Evolutionary conservation across 1,140 invertebrate species (phyloP).

Genomic region (Drosophila varians): DNA sequence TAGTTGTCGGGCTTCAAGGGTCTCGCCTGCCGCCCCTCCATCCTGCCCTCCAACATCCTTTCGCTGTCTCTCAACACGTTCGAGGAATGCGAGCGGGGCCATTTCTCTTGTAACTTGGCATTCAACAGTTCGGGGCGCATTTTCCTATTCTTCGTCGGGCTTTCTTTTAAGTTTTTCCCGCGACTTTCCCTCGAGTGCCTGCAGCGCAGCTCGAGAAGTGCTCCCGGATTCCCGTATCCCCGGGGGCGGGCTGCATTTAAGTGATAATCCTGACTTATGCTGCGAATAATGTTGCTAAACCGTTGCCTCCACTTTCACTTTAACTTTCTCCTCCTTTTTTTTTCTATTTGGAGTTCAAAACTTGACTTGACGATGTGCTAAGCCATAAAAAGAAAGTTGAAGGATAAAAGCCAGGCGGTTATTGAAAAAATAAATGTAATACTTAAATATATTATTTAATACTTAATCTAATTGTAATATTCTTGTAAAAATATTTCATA

Average conservation of each 20-base stretch:
- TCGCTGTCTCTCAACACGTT: slow-evolving; percentile 18
- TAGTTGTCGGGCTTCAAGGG: slow-evolving; percentile 50
- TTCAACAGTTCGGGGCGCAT: slow-evolving; percentile 60
- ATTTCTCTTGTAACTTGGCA: slow-evolving; percentile 53
- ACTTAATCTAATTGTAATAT: no score
- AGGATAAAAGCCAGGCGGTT: no score
- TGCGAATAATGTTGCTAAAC: slow-evolving; percentile 74
- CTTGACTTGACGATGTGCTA: background rate
- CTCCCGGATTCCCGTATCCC: no score
- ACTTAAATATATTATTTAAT: no score
- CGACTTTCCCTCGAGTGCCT: slow-evolving; percentile 49
- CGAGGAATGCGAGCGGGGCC: slow-evolving; percentile 25
- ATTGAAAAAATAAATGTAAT: no score
- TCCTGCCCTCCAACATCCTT: background rate
- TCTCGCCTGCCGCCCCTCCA: slow-evolving; percentile 9
- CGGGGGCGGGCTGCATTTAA: slow-evolving; percentile 44
- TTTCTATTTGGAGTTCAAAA: background rate
- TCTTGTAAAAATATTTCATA: no score
- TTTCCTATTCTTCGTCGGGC: slow-evolving; percentile 47
- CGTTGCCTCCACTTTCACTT: slow-evolving; percentile 51
- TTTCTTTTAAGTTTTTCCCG: slow-evolving; percentile 42
- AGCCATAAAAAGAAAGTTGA: no score
- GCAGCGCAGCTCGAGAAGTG: slow-evolving; percentile 4
- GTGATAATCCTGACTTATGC: slow-evolving; percentile 78
- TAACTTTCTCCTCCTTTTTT: slow-evolving; percentile 9